phyloP scores from a whole-genome alignment of 2,113 vertebrate species.

The Clarias batrachus region DNA sequence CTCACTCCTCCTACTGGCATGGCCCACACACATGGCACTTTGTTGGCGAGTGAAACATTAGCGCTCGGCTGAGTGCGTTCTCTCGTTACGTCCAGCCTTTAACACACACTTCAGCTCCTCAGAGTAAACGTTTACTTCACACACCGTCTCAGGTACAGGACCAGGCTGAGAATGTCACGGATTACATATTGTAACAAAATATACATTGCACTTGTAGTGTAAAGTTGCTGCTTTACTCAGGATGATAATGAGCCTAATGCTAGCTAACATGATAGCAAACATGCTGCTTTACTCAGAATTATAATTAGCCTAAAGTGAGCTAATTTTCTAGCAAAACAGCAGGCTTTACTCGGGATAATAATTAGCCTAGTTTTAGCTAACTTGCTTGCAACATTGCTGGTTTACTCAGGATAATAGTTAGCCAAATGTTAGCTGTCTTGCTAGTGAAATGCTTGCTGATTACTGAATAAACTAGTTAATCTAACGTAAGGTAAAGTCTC shows the following conservation, averaged over 20 bases:
- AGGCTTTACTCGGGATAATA: no score
- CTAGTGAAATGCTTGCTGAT: background rate
- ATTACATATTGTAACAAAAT: background rate
- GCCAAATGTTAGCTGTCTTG: background rate
- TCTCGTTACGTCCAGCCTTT: conserved; percentile 22
- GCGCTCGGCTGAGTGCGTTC: conserved; percentile 21
- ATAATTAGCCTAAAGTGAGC: no score
- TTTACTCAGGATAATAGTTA: background rate
- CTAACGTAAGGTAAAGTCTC: background rate
- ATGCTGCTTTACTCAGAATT: no score
- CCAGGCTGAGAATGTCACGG: background rate
- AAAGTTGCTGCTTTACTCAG: no score
- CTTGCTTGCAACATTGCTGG: background rate
- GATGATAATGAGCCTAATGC: no score
- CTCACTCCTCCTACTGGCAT: background rate
- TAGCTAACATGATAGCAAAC: no score
- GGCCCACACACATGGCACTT: conserved; percentile 43
- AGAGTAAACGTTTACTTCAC: conserved; percentile 6
- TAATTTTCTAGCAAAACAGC: no score
- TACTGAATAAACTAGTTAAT: background rate
- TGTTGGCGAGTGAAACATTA: conserved; percentile 33
- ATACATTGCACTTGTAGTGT: no score
- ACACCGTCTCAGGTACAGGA: background rate
- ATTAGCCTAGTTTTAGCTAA: no score
- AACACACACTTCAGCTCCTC: background rate